Evolutionary conservation across 2,797 vertebrate genomes (phyloP).

Genomic region (Alauda arvensis): DNA sequence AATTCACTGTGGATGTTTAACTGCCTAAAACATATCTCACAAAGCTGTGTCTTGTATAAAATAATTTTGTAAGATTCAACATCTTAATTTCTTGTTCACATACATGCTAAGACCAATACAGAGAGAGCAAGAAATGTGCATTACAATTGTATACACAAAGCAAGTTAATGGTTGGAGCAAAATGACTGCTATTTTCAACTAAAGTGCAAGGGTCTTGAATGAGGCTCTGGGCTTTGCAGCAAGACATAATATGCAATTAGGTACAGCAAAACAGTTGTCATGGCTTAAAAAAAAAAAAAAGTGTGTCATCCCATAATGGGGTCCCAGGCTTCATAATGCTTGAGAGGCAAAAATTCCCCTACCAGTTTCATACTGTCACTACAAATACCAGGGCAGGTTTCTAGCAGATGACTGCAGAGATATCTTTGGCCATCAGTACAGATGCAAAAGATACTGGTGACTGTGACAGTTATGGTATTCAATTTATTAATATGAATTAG

Average conservation of each 20-base stretch:
- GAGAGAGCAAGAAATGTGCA: not conserved
- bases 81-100: not conserved
- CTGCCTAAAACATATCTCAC: not conserved
- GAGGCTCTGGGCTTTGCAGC: not conserved
- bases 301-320: not conserved
- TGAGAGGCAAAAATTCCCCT: not conserved
- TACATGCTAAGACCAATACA: not conserved
- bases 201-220: not conserved
- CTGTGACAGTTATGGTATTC: not conserved
- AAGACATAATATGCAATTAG: not conserved
- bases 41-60: not conserved
- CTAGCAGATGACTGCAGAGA: not conserved
- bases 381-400: not conserved
- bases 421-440: not conserved
- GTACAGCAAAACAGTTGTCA: not conserved
- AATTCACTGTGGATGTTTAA: not conserved
- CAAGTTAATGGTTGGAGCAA: not conserved
- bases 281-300: not conserved
- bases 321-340: not conserved
- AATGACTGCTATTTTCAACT: not conserved
- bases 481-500: not conserved
- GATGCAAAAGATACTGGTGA: not conserved
- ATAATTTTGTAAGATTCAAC: not conserved
- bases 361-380: not conserved
- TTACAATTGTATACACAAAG: not conserved